phyloP scores from a whole-genome alignment of 2,888 invertebrate genomes.

The Axea sp. region DNA sequence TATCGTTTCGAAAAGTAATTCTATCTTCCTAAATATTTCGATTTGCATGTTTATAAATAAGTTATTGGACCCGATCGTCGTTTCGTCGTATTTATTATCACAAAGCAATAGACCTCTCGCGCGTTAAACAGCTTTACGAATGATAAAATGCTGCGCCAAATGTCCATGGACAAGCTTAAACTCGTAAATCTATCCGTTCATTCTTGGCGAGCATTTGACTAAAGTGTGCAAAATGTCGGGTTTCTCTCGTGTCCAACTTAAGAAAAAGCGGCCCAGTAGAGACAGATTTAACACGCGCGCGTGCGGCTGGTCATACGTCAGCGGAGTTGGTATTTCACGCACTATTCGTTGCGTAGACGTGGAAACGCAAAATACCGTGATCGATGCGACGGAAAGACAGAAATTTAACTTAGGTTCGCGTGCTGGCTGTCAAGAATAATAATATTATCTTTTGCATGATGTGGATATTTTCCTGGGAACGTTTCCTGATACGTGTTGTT shows the following conservation, averaged over 20 bases:
- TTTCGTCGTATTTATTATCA: constrained; percentile 5
- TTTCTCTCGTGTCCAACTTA: constrained; percentile 16
- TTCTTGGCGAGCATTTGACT: constrained; percentile 33
- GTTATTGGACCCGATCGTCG: constrained; percentile 3
- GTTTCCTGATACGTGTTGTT: constrained; percentile 10
- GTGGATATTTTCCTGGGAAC: constrained; percentile 13
- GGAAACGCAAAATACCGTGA: constrained; percentile 37
- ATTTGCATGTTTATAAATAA: constrained; percentile 13
- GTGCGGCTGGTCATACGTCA: constrained; percentile 36
- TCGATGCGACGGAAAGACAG: constrained; percentile 18
- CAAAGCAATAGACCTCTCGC: neutral
- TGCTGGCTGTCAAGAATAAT: constrained; percentile 41
- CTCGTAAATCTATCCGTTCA: constrained; percentile 36
- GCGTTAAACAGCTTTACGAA: constrained; percentile 3
- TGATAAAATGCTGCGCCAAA: constrained; percentile 15
- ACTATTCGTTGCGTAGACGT: constrained; percentile 44
- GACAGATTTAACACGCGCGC: constrained; percentile 50
- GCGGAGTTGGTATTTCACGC: constrained; percentile 34
- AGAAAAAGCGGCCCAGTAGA: constrained; percentile 28
- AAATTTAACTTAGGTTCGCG: constrained; percentile 27
- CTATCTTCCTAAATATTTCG: constrained; percentile 4
- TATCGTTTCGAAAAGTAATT: neutral
- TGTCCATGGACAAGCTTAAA: constrained; percentile 23
- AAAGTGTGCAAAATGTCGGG: constrained; percentile 23
- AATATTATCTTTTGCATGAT: constrained; percentile 42